These are phyloP conservation scores for Channa argus DNA, from an alignment of 2,113 vertebrate genomes.

Conservation along the genomic window DNA sequence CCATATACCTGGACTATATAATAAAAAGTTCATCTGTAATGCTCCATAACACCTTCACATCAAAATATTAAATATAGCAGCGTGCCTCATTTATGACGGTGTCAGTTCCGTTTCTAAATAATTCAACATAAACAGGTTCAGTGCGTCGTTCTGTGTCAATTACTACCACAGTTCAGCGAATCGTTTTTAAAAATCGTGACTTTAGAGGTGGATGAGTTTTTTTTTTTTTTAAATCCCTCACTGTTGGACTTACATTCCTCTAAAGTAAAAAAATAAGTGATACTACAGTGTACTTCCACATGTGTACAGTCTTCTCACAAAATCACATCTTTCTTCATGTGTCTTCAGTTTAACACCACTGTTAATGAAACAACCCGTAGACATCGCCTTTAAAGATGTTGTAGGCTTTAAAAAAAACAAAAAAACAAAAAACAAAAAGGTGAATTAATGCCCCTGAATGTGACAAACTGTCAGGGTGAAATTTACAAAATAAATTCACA, in stretches of 20 bases:
- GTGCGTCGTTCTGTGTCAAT: conserved; percentile 52
- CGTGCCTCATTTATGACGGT: conserved; percentile 66
- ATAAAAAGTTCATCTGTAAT: conserved; percentile 48
- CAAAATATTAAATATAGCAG: conserved; percentile 80
- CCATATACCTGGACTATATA: conserved; percentile 35
- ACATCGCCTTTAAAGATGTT: conserved; percentile 5
- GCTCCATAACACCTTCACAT: conserved; percentile 69
- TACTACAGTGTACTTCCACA: no score
- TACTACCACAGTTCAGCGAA: conserved; percentile 38
- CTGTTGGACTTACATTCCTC: conserved; percentile 10
- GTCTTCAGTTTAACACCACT: conserved; percentile 9
- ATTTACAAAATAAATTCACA: conserved; percentile 36
- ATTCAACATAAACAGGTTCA: conserved; percentile 53
- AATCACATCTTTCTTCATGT: background rate
- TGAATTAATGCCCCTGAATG: conserved; percentile 63
- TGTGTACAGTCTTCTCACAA: background rate
- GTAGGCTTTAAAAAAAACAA: conserved; percentile 7
- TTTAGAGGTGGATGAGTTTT: conserved; percentile 24
- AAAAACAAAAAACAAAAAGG: no score
- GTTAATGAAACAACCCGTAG: conserved; percentile 8
- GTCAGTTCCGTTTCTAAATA: conserved; percentile 47
- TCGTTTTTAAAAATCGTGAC: conserved; percentile 24
- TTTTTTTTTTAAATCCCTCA: background rate
- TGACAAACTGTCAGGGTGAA: conserved; percentile 53
- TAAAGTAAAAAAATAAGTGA: conserved; percentile 24